Conservation (phyloP, 2,888 invertebrate genomes). For the Barypeithes pellucidus region DNA sequence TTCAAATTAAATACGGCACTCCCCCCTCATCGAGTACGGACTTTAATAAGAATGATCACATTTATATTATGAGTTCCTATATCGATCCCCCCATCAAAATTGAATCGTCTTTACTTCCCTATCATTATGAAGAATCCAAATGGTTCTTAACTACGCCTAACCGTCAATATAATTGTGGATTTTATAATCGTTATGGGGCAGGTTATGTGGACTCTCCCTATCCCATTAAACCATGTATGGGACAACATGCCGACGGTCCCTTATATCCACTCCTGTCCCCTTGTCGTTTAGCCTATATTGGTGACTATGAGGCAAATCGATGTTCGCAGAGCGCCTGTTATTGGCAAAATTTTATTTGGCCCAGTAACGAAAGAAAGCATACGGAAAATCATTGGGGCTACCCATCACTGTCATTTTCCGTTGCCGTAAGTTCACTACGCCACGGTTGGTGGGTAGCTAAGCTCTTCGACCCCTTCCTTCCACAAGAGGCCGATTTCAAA, state of each 20-base stretch:
- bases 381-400: slow-evolving; percentile 6
- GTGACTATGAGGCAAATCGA: not conserved
- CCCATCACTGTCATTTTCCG: not conserved
- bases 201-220: not conserved
- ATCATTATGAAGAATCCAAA: not conserved
- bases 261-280: not conserved
- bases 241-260: not conserved
- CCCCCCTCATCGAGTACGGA: not conserved
- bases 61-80: slow-evolving; percentile 3
- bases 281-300: slow-evolving; percentile 1
- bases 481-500: not conserved
- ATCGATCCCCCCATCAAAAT: not conserved
- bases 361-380: not conserved
- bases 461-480: not conserved
- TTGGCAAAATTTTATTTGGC: not conserved
- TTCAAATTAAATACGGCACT: not conserved
- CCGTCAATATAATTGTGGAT: not conserved
- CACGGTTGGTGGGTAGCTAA: not conserved
- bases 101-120: not conserved
- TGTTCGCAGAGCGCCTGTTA: too few species aligned
- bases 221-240: too few species aligned
- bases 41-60: not conserved
- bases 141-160: not conserved
- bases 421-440: not conserved
- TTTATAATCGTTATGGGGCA: slow-evolving; percentile 3